Conservation (phyloP, 2,888 invertebrate species). For the Sinohyriopsis cumingii region DNA sequence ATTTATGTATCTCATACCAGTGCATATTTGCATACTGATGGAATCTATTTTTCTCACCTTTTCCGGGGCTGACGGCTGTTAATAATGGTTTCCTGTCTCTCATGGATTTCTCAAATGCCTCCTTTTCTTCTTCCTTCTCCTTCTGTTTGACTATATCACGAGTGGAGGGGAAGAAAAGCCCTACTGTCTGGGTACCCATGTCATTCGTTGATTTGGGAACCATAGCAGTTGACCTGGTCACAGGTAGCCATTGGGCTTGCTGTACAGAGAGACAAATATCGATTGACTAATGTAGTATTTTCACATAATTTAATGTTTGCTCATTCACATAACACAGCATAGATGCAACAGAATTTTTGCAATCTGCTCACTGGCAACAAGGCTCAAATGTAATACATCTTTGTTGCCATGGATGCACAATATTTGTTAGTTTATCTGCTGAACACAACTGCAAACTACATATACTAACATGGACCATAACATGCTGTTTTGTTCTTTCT, state of each 20-base stretch:
- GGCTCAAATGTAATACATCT: too few relatives aligned
- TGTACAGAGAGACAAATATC: neutral
- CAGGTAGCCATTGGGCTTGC: slow-evolving; percentile 58
- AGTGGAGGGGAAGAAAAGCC: slow-evolving; percentile 71
- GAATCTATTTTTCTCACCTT: slow-evolving; percentile 52
- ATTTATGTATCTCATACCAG: too few relatives aligned
- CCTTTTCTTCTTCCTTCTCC: slow-evolving; percentile 63
- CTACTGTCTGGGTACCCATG: slow-evolving; percentile 70
- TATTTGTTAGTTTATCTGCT: too few relatives aligned
- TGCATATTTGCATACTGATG: too few relatives aligned
- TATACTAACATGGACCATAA: too few relatives aligned
- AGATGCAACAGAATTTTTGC: too few relatives aligned
- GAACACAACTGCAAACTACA: too few relatives aligned
- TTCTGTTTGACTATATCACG: slow-evolving; percentile 61
- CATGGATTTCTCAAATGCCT: slow-evolving; percentile 65
- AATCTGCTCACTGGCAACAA: too few relatives aligned
- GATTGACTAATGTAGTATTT: neutral
- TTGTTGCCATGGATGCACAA: too few relatives aligned
- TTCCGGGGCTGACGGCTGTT: slow-evolving; percentile 71
- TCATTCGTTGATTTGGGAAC: slow-evolving; percentile 44
- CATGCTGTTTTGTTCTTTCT: too few relatives aligned
- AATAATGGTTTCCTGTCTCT: slow-evolving; percentile 67
- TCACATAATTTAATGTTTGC: too few relatives aligned
- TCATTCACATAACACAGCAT: too few relatives aligned
- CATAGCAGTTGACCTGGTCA: slow-evolving; percentile 41